Conservation (phyloP, 2,113 vertebrate species). For the Opisthocomus hoazin region DNA sequence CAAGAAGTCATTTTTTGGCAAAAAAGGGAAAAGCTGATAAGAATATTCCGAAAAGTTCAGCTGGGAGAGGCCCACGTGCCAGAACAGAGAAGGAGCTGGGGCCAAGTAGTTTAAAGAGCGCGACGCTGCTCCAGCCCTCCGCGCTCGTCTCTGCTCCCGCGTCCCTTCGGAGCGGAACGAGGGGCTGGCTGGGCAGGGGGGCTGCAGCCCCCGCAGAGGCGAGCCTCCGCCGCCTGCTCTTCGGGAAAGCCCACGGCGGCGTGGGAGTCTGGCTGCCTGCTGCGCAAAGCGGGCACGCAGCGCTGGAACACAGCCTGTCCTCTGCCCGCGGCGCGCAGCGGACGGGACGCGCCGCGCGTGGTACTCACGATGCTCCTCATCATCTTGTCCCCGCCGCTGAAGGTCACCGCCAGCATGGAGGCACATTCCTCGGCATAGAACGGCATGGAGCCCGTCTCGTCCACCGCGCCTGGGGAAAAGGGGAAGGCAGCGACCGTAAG, state of each 20-base stretch:
- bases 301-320: no score
- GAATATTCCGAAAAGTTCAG: conserved; percentile 16
- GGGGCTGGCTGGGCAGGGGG: not conserved
- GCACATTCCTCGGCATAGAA: conserved; percentile 96
- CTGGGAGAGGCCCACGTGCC: not conserved
- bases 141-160: accelerated
- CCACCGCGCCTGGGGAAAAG: conserved; percentile 82
- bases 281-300: no score
- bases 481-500: accelerated
- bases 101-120: not conserved
- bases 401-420: conserved; percentile 95
- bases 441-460: conserved; percentile 89
- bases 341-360: accelerated
- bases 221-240: not conserved
- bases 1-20: conserved; percentile 52
- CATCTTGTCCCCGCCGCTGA: conserved; percentile 87
- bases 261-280: no score
- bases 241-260: not conserved
- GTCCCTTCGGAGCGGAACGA: accelerated
- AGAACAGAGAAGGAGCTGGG: not conserved
- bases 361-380: conserved; percentile 90
- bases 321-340: no score
- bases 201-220: not conserved
- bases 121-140: accelerated
- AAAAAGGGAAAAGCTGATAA: conserved; percentile 46